phyloP scores from a whole-genome alignment of 2,797 vertebrate genomes.

The Thaleichthys pacificus region DNA sequence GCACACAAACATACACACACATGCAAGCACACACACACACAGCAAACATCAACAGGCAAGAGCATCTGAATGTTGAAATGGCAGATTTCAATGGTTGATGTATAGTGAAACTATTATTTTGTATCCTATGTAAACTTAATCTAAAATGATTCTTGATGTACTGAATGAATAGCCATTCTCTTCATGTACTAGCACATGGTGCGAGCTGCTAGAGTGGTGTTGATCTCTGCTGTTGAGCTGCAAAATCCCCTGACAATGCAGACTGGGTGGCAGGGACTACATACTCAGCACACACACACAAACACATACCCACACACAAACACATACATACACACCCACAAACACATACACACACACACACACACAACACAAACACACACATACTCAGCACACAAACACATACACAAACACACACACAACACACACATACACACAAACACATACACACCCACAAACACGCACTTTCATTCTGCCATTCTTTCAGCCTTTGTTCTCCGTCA shows the following conservation, averaged over 20 bases:
- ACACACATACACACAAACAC: no score
- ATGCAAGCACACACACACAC: neutral
- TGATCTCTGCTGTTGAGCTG: conserved; percentile 8
- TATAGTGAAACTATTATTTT: no score
- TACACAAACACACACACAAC: no score
- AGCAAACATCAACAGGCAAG: neutral
- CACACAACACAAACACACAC: no score
- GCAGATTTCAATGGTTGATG: no score
- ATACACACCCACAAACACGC: neutral
- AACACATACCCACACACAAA: no score
- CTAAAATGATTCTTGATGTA: no score
- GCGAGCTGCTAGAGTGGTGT: neutral
- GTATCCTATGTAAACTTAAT: no score
- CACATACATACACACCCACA: neutral
- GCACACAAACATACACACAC: no score
- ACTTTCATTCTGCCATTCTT: neutral
- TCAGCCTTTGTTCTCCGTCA: neutral
- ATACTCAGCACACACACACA: conserved; percentile 33
- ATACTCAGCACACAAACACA: conserved; percentile 1
- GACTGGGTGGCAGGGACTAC: conserved; percentile 19
- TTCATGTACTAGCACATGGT: no score
- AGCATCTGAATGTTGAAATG: no score
- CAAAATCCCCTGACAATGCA: conserved; percentile 34
- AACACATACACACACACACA: neutral
- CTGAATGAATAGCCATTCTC: no score